Conservation (phyloP, 2,113 vertebrate genomes). For the Vulpes ferrilata region DNA sequence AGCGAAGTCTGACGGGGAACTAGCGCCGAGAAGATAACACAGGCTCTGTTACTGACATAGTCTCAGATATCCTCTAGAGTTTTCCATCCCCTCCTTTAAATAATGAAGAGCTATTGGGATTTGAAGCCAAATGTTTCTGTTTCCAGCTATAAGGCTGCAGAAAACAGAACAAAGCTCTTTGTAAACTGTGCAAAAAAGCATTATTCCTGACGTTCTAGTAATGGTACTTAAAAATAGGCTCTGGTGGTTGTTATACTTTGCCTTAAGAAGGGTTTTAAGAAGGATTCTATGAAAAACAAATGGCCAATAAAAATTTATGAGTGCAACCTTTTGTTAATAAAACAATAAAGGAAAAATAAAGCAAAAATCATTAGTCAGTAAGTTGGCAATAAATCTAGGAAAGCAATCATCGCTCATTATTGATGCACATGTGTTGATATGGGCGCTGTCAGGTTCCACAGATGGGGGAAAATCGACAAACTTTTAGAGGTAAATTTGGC, state of each 20-base stretch:
- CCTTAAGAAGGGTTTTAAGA: not conserved
- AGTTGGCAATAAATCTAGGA: not conserved
- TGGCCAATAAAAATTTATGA: not conserved
- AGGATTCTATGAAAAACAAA: not conserved
- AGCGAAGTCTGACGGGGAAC: not conserved
- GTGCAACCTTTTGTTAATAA: not conserved
- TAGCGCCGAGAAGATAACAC: conserved; percentile 4
- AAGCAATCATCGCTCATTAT: not conserved
- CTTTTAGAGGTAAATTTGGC: not conserved
- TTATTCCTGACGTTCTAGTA: not conserved
- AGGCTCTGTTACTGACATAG: conserved; percentile 47
- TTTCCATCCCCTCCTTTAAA: conserved; percentile 76
- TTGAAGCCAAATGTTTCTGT: conserved; percentile 45
- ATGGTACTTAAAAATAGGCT: not conserved
- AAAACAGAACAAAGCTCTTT: not conserved
- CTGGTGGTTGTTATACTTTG: not conserved
- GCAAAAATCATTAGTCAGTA: not conserved
- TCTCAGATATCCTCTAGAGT: not conserved
- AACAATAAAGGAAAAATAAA: not conserved
- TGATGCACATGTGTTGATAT: not conserved
- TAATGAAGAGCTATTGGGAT: conserved; percentile 61
- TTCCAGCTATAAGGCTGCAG: not conserved
- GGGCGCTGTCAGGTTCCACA: not conserved
- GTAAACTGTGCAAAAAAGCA: not conserved
- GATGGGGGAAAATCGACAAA: not conserved